Evolutionary conservation across 2,888 invertebrate genomes (phyloP).

Genomic region (Adineta ricciae): DNA sequence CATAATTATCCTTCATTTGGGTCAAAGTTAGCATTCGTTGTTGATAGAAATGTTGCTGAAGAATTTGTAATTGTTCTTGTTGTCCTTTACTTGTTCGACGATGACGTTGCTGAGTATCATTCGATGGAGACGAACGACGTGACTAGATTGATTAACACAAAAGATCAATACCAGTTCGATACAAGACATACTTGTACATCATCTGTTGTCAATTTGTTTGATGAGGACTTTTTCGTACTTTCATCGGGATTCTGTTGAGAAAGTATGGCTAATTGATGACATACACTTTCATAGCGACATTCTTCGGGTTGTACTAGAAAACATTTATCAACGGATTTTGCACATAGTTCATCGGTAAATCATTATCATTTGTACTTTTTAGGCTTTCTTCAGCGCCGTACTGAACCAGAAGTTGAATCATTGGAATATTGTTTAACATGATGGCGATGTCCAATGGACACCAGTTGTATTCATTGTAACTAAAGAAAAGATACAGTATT

Average conservation of each 20-base stretch:
- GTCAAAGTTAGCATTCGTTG: neutral
- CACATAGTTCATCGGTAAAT: too few relatives aligned
- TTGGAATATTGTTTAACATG: neutral
- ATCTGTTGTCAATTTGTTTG: neutral
- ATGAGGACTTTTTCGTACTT: neutral
- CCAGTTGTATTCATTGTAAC: conserved; percentile 7
- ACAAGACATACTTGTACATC: neutral
- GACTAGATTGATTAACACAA: neutral
- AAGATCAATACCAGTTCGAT: neutral
- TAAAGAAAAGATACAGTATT: neutral
- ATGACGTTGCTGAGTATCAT: neutral
- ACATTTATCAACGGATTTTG: too few relatives aligned
- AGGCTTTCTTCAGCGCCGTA: neutral
- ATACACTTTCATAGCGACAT: conserved; percentile 2
- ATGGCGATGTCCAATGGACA: conserved; percentile 14
- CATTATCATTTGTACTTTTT: neutral
- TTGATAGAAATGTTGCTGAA: neutral
- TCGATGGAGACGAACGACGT: neutral
- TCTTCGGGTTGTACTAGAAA: neutral
- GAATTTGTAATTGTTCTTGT: conserved; percentile 3
- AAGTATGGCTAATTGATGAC: neutral
- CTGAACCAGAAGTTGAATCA: neutral
- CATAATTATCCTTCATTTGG: conserved; percentile 14
- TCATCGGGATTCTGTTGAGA: neutral
- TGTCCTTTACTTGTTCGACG: conserved; percentile 2